A percentile compares a stretch with the other conserved stretches of the same genome.
phyloP scores from a whole-genome alignment of 2,797 vertebrate species.

The Hyperoplus immaculatus region DNA sequence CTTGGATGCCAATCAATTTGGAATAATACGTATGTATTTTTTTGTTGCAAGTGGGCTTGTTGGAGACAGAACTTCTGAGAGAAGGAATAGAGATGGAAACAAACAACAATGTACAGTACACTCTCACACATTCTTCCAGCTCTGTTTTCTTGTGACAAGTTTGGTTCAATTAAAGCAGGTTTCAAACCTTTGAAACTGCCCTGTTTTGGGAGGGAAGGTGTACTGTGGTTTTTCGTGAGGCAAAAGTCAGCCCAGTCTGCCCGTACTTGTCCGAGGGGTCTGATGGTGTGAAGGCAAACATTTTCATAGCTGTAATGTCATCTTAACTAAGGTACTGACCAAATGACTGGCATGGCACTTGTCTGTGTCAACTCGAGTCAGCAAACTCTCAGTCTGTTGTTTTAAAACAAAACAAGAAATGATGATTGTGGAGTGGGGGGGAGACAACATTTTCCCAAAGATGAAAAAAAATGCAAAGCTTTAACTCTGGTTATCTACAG shows the following conservation, averaged over 20 bases:
- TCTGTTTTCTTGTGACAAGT: conserved; percentile 31
- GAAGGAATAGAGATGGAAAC: conserved; percentile 47
- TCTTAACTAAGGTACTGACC: conserved; percentile 39
- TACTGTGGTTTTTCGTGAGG: conserved; percentile 46
- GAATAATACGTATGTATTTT: conserved; percentile 23
- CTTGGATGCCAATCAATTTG: conserved; percentile 26
- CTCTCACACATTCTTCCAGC: conserved; percentile 41
- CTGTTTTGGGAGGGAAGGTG: conserved; percentile 41
- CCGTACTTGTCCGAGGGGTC: conserved; percentile 32
- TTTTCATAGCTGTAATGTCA: conserved; percentile 30
- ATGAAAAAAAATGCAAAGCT: conserved; percentile 47
- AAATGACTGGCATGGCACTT: conserved; percentile 25
- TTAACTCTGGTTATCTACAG: conserved; percentile 56
- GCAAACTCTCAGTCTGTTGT: conserved; percentile 41
- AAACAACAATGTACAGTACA: conserved; percentile 48
- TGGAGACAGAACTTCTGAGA: conserved; percentile 43
- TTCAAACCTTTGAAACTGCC: conserved; percentile 31
- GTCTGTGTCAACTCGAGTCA: conserved; percentile 17
- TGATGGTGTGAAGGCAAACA: conserved; percentile 5
- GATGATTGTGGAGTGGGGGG: neutral
- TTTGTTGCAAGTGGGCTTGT: conserved; percentile 83
- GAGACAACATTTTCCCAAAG: conserved; percentile 47
- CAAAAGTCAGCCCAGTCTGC: conserved; percentile 32
- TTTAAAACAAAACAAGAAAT: conserved; percentile 40
- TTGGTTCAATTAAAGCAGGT: conserved; percentile 33